phyloP scores from a whole-genome alignment of 2,888 invertebrate genomes.

The Chouioia cunea region DNA sequence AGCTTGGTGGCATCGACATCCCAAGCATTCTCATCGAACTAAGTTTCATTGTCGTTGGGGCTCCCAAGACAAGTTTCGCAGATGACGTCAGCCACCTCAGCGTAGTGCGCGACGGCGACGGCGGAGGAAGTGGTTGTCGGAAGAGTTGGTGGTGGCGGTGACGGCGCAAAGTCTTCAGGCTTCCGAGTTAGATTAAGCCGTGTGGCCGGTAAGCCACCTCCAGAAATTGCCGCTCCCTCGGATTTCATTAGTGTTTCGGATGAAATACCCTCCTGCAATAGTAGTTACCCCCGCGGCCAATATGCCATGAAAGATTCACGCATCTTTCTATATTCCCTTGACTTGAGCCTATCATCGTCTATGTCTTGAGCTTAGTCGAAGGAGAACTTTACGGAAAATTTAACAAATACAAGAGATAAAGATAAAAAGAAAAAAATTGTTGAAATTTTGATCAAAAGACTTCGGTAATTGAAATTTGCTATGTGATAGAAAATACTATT shows the following conservation, averaged over 20 bases:
- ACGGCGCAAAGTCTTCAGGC: constrained; percentile 57
- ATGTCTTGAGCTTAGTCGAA: too few relatives aligned
- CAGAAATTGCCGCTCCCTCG: constrained; percentile 64
- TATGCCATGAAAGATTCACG: constrained; percentile 48
- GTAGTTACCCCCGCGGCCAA: constrained; percentile 23
- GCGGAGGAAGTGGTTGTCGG: constrained; percentile 50
- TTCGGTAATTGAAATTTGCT: too few relatives aligned
- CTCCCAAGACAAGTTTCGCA: constrained; percentile 59
- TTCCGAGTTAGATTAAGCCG: constrained; percentile 64
- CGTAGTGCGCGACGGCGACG: constrained; percentile 42
- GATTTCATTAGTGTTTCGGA: constrained; percentile 64
- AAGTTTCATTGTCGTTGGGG: constrained; percentile 62
- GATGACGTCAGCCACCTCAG: constrained; percentile 59
- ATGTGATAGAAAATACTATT: too few relatives aligned
- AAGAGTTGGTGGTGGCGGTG: constrained; percentile 34
- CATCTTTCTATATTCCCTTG: not conserved
- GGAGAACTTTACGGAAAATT: too few relatives aligned
- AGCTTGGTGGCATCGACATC: constrained; percentile 57
- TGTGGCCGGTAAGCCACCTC: constrained; percentile 64
- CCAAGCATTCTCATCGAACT: constrained; percentile 61
- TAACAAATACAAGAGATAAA: too few relatives aligned
- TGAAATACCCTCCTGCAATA: constrained; percentile 54
- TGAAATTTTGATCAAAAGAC: too few relatives aligned
- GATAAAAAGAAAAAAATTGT: too few relatives aligned
- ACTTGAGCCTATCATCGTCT: constrained; percentile 7